Base-by-base conservation (phyloP, 2,888 invertebrate species). In the Tortricodes alternella region DNA sequence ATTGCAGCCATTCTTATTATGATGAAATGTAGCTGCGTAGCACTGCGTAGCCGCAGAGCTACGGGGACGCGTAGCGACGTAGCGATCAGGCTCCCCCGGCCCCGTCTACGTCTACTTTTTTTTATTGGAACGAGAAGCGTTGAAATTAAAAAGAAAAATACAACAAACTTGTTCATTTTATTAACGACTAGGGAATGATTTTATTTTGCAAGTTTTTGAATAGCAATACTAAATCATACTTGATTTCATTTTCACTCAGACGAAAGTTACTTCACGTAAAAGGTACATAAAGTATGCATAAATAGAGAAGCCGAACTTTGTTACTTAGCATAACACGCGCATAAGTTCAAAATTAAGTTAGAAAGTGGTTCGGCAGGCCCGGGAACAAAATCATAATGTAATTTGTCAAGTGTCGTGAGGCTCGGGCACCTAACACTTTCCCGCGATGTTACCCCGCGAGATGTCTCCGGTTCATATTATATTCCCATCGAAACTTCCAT, bases 311-410 rank as follows among this genome's bases (percentile, higher is more conserved):
- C 55, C 27, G 66, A 76, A 73, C 67, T 70, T 73, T 67, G 62
- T 70, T 68, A 70, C 72, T 74, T 73, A 75, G 66, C 67, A 66
- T 67, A 67, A 73, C 68, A 66, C 67, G 65, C 66, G 66, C 67
- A 62, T 65, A 72, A 75, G 70, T 78, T 76, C 62, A 68, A 76
- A 76, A 78, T 78, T 74, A 75, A 77, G 71, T 79, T 73, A 71
- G 63, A 65, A 68, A 64, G 68, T 71, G 70, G 71, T 76, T 76
- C 66, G 68, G 64, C 67, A 65, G 69, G 69, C 68, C 66, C 63
- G 64, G 70, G 68, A 81, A 79, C 78, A 78, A 80, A 80, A 83
- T 83, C 75, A 81, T 80, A 82, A 82, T 70, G 76, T 77, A 78
- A 87, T 85, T 84, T 84, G 76, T 83, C 83, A 84, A 73, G 68